A percentile compares a stretch with the other conserved stretches of the same genome.
These are phyloP conservation scores for Drosophila kikkawai DNA, from an alignment of 1,140 invertebrate genomes.

Conservation along the genomic window DNA sequence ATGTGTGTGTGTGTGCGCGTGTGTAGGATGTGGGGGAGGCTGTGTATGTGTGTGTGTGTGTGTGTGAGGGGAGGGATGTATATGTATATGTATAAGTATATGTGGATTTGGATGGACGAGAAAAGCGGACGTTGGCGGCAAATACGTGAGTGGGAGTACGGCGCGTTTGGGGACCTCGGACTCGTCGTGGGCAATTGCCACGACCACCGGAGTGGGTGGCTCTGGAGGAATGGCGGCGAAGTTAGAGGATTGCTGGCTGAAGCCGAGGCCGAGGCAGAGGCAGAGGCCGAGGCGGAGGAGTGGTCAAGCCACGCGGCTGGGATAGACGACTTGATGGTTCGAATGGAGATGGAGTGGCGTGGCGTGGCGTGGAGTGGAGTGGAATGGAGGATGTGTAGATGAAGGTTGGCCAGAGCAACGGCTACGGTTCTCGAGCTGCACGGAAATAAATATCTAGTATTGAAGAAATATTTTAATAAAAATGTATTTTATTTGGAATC, in stretches of 20 bases:
- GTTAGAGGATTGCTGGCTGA: constrained; percentile 37
- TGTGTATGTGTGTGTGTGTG: constrained; percentile 16
- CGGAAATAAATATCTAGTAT: neutral
- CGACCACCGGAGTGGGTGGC: constrained; percentile 55
- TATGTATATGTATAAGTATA: constrained; percentile 16
- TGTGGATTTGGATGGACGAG: constrained; percentile 60
- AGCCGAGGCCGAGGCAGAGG: neutral
- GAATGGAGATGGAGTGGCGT: constrained; percentile 46
- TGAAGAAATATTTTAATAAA: neutral
- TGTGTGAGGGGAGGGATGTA: constrained; percentile 12
- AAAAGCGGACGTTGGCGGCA: constrained; percentile 75
- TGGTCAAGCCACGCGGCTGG: constrained; percentile 81
- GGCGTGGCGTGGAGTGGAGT: constrained; percentile 14
- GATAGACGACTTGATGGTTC: constrained; percentile 79
- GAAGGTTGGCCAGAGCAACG: constrained; percentile 63
- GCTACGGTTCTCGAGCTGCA: constrained; percentile 71
- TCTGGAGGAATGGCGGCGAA: constrained; percentile 52
- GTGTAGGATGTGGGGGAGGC: constrained; percentile 4
- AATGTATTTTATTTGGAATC: neutral
- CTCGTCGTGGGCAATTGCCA: constrained; percentile 80
- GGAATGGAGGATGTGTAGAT: constrained; percentile 32
- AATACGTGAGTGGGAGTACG: constrained; percentile 81
- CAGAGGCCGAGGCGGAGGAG: constrained; percentile 23
- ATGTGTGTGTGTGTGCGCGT: constrained; percentile 47
- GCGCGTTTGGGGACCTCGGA: constrained; percentile 79